Conservation (phyloP, 2,888 invertebrate genomes). For the Lutraria lutraria region DNA sequence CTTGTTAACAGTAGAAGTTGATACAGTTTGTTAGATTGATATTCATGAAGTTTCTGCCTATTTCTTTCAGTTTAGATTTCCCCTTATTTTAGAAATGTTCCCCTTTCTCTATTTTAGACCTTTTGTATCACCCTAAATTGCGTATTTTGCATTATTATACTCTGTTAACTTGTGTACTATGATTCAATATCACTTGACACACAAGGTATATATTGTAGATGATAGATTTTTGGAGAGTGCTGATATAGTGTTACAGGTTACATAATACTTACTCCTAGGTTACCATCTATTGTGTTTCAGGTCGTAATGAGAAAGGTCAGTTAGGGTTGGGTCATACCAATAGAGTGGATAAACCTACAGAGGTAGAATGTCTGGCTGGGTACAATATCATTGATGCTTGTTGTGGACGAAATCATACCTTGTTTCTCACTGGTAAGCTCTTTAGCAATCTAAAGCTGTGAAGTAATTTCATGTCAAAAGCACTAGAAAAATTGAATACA, state of each 20-base stretch:
- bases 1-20: no score
- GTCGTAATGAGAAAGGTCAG: slow-evolving; percentile 94
- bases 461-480: no score
- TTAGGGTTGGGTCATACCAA: slow-evolving; percentile 93
- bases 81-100: no score
- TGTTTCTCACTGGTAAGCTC: slow-evolving; percentile 92
- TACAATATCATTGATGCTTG: slow-evolving; percentile 95
- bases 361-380: slow-evolving; percentile 92
- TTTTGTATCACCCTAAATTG: not conserved
- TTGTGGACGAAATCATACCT: slow-evolving; percentile 94
- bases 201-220: no score
- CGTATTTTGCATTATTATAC: no score
- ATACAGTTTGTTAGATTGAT: no score
- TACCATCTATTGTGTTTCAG: slow-evolving; percentile 71
- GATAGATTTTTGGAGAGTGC: no score
- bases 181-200: no score
- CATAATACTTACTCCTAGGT: no score
- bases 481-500: no score
- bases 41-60: not conserved
- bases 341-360: slow-evolving; percentile 90
- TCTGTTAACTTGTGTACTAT: no score
- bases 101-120: no score
- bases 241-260: not conserved
- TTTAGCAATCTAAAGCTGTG: not conserved
- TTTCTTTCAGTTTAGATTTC: not conserved